These are phyloP conservation scores for Steatornis caripensis DNA, from an alignment of 2,113 vertebrate species.

Conservation along the genomic window DNA sequence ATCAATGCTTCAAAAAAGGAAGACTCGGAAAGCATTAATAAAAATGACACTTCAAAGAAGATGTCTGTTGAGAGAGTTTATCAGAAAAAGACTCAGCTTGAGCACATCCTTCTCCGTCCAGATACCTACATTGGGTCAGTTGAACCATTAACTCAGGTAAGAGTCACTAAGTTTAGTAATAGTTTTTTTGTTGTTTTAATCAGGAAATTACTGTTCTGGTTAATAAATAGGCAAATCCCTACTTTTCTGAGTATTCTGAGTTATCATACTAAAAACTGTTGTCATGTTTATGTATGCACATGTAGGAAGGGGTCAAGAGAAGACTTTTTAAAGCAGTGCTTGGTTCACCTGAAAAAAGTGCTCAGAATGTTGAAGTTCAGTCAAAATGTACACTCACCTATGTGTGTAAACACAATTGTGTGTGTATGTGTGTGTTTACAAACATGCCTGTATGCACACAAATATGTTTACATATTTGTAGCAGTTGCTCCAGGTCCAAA, in stretches of 20 bases:
- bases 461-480: neutral
- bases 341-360: neutral
- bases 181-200: neutral
- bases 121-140: slow-evolving; percentile 96
- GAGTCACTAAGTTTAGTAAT: neutral
- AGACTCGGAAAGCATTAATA: slow-evolving; percentile 82
- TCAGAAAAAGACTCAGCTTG: slow-evolving; percentile 98
- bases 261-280: neutral
- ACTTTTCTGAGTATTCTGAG: neutral
- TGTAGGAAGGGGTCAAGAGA: neutral
- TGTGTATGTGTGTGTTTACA: neutral
- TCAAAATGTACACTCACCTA: neutral
- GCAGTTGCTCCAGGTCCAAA: neutral
- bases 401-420: neutral
- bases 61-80: slow-evolving; percentile 97
- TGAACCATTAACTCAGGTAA: slow-evolving; percentile 92
- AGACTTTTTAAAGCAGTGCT: neutral
- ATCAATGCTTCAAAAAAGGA: slow-evolving; percentile 86
- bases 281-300: neutral
- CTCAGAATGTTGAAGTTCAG: neutral
- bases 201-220: neutral
- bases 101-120: slow-evolving; percentile 97
- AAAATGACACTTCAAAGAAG: slow-evolving; percentile 88
- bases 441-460: too few relatives aligned
- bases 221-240: neutral